Conservation (phyloP, 2,888 invertebrate species). For the Alsophila aescularia region DNA sequence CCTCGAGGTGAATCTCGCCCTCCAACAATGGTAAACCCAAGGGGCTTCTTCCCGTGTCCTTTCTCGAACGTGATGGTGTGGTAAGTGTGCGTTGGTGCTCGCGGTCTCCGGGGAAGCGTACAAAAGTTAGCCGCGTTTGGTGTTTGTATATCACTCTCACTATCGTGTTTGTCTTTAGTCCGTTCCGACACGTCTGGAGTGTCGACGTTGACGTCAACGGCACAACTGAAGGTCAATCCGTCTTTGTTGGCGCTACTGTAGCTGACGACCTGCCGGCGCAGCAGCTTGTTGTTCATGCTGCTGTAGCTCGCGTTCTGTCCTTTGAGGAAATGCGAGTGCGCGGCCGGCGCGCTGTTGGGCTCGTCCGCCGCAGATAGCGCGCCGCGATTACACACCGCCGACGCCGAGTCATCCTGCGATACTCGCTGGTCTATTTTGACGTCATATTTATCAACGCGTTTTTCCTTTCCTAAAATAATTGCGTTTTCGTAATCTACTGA, state of each 20-base stretch:
- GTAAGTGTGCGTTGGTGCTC: conserved; percentile 88
- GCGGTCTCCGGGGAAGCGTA: conserved; percentile 88
- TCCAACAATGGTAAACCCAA: conserved; percentile 96
- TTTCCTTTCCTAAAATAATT: conserved; percentile 80
- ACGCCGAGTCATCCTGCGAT: conserved; percentile 80
- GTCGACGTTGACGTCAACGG: conserved; percentile 72
- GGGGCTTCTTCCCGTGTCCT: conserved; percentile 91
- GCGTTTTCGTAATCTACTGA: conserved; percentile 89
- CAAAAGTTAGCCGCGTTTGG: conserved; percentile 87
- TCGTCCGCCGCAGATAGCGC: conserved; percentile 78
- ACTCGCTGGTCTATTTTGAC: conserved; percentile 89
- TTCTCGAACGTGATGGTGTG: conserved; percentile 91
- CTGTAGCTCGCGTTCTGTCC: conserved; percentile 85
- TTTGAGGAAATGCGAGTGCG: conserved; percentile 86
- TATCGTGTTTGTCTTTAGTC: conserved; percentile 63
- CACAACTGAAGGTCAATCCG: conserved; percentile 71
- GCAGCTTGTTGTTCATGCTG: conserved; percentile 85
- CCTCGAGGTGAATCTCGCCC: conserved; percentile 94
- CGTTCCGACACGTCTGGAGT: conserved; percentile 65
- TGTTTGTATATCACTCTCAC: conserved; percentile 70
- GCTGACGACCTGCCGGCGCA: conserved; percentile 83
- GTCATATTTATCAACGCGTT: conserved; percentile 75
- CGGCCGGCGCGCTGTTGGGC: conserved; percentile 65
- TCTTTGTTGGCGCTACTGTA: conserved; percentile 80
- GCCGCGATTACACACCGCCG: conserved; percentile 68